Evolutionary conservation across 2,797 vertebrate species (phyloP), one percentile per base, ranked within the genome.

Genomic region (Siniperca undulata): DNA sequence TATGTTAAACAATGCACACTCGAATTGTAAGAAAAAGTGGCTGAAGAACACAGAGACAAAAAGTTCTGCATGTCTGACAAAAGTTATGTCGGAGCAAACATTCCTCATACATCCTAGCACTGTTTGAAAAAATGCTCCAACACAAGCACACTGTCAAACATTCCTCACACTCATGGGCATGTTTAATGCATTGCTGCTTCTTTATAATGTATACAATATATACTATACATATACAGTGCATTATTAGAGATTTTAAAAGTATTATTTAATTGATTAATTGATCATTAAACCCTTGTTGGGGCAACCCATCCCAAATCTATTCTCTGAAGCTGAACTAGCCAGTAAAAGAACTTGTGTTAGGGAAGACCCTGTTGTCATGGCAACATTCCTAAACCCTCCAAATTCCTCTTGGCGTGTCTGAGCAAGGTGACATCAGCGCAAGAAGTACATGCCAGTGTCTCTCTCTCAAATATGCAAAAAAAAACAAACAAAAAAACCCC

Each of bases 361-460:
- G 70, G 61, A 80, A 85, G 71, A 84, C 69, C 65, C 11, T 40
- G 82, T 84, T 86, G 67, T 71, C 44, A 79, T 76, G 72, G 72
- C 42, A 78, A 85, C 72, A 85, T 90, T 90, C 85, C 86, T 66
- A 67, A 91, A 90, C 86, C 85, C 76, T 83, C 82, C 52, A 65
- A 65, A 69, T 70, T 88, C 80, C 87, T 84, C 60, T 55, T 84
- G 88, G 84, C 91, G 82, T 91, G 89, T 85, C 73, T 1, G 4
- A 83, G 87, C 85, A 84, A 77, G 90, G 80, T 85, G 80, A 90
- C 77, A 86, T 87, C 80, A 85, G 68, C 5, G 27, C 64, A 34
- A 52, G 50, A 27, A 46, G 71, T 52, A 71, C 74, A 82, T 76
- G 58, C 67, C 84, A 67, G 50, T 22, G 61, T 69, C 34, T 66